Base-by-base conservation (phyloP, 2,888 invertebrate genomes). In the Apantesis nais region DNA sequence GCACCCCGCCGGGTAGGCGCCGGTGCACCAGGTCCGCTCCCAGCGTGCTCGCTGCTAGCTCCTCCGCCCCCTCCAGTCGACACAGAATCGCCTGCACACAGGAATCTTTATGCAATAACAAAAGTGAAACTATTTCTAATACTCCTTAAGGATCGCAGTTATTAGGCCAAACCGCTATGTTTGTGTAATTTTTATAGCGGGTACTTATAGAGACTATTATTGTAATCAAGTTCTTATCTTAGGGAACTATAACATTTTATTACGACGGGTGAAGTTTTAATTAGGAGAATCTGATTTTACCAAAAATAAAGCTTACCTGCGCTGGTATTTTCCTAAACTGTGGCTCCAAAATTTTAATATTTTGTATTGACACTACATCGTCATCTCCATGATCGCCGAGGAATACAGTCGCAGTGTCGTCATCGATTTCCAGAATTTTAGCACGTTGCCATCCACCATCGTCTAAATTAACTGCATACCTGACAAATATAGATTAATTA, bases 371-470 rank as follows among this genome's bases (percentile, higher is more conserved):
- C 37, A 97, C 95, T 25, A 89, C 87, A 64, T 96, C 96, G 74
- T 96, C 96, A 78, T 97, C 97, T 0, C 98, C 98, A 77, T 96
- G 96, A 88, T 98, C 98, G 16, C 98, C 97, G 75, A 97, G 96
- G 79, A 97, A 97, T 68, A 97, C 97, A 16, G 93, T 87, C 2
- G 93, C 95, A 41, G 91, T 90, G 1, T 94, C 90, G 34, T 92
- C 93, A 41, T 95, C 90, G 52, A 95, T 90, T 62, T 96, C 95
- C 44, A 96, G 88, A 52, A 96, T 93, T 76, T 96, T 95, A 85
- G 95, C 96, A 86, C 96, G 86, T 87, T 95, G 87, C 96, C 96
- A 89, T 75, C 92, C 88, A 79, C 91, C 92, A 65, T 95, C 89
- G 79, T 93, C 91, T 64, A 92, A 79, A 74, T 93, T 91, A 34